Base-by-base conservation (phyloP, 2,888 invertebrate species). In the Drosophila tripunctata region DNA sequence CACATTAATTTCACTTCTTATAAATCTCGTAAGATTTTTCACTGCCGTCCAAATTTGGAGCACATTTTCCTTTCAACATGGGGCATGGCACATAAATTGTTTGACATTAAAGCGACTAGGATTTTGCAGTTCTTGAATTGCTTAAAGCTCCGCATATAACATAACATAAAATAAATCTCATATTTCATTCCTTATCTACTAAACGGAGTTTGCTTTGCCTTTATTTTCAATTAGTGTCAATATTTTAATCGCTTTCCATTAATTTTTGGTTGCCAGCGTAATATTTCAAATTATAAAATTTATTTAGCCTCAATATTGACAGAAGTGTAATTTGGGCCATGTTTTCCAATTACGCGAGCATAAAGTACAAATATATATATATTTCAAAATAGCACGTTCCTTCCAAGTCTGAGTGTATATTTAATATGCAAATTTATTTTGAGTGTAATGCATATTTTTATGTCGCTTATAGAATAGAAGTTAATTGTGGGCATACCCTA, bases 1-100 rank as follows among this genome's bases (percentile, higher is more conserved):
- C 85, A 88, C 83, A 88, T 83, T 83, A 88, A 87, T 83, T 87
- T 88, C 70, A 87, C 88, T 88, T 85, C 84, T 85, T 88, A 84
- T 87, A 84, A 88, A 88, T 84, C 88, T 87, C 56, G 56, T 56
- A 71, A 62, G 70, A 71, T 74, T 69, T 56, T 75, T 65, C 67
- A 61, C 52, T 56, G 71, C 67, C 56, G 41, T 43, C 24, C 50
- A 30, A 64, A 61, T 57, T 64, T 54, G 35, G 33, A 31, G 43
- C 50, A 56, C 54, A 52, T 57, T 71, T 58, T 52, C 40, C 57
- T 65, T 58, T 67, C 66, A 64, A 55, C 68, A 27, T 27, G 48
- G n/a, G n/a, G 38, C 43, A 38, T 27, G 62, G 44, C 55, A 65
- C 54, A 78, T 81, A 85, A 81, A 75, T 83, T 69, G 62, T 64